These are phyloP conservation scores for Chelon auratus DNA, from an alignment of 2,797 vertebrate genomes.

Conservation along the genomic window DNA sequence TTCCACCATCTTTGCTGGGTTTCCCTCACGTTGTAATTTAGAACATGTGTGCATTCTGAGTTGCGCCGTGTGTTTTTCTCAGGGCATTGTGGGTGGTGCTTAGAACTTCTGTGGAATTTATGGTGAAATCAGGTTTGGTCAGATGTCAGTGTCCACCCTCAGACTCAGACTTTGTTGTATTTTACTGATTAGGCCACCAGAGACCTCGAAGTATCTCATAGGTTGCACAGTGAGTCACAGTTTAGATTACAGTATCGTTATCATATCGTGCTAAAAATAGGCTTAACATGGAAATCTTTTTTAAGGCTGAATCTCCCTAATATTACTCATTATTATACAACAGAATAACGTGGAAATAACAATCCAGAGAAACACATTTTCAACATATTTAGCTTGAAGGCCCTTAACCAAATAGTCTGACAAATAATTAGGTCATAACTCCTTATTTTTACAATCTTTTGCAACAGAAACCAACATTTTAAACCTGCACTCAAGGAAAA, in stretches of 20 bases:
- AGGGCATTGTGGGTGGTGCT: neutral
- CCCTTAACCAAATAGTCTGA: too few relatives aligned
- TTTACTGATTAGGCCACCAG: neutral
- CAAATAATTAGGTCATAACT: too few relatives aligned
- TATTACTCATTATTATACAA: neutral
- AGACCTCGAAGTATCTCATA: neutral
- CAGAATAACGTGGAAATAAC: too few relatives aligned
- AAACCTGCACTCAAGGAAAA: too few relatives aligned
- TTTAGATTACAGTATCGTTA: neutral
- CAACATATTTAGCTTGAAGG: too few relatives aligned
- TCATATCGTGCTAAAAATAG: neutral
- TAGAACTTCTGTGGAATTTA: neutral
- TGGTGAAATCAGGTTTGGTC: neutral
- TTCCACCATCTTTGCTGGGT: neutral
- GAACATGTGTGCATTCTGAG: neutral
- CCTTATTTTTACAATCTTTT: too few relatives aligned
- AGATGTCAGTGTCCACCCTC: neutral
- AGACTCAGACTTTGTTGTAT: neutral
- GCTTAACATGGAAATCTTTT: neutral
- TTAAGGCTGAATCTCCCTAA: neutral
- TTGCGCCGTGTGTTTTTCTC: neutral
- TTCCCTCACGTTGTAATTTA: conserved; percentile 21
- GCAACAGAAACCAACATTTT: too few relatives aligned
- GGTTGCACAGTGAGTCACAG: neutral
- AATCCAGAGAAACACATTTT: too few relatives aligned